Conservation (phyloP, 2,888 invertebrate species). For the Eledona agricola region DNA sequence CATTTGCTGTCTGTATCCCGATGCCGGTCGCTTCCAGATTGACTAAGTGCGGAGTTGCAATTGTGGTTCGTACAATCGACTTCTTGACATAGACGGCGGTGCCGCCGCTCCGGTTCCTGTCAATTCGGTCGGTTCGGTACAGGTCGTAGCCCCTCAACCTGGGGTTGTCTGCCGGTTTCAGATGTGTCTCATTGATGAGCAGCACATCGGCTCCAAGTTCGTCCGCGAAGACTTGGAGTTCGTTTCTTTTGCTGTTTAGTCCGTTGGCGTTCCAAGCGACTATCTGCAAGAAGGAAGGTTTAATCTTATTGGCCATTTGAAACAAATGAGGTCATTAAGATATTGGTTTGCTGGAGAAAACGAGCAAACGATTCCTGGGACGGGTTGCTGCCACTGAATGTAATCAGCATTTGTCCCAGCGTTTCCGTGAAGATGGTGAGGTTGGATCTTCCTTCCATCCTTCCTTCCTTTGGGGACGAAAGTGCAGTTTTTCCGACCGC, state of each 20-base stretch:
- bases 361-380: too few species aligned
- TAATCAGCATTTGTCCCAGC: too few species aligned
- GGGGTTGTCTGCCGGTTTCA: conserved; percentile 15
- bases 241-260: conserved; percentile 7
- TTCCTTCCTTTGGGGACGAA: too few species aligned
- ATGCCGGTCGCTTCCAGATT: conserved; percentile 22
- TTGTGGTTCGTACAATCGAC: conserved; percentile 14
- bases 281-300: not conserved
- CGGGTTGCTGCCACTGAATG: too few species aligned
- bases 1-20: conserved; percentile 3
- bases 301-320: too few species aligned
- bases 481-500: too few species aligned
- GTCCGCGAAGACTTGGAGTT: conserved; percentile 18
- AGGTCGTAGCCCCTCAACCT: conserved; percentile 27
- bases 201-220: conserved; percentile 31
- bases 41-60: not conserved
- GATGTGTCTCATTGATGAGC: conserved; percentile 31
- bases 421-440: too few species aligned
- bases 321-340: too few species aligned
- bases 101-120: conserved; percentile 29
- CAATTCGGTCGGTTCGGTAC: conserved; percentile 28
- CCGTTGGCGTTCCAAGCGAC: conserved; percentile 11
- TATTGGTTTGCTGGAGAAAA: too few species aligned
- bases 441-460: too few species aligned
- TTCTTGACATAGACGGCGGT: conserved; percentile 32